Evolutionary conservation across 2,113 vertebrate species (phyloP).

Genomic region (Hemiprocne comata): DNA sequence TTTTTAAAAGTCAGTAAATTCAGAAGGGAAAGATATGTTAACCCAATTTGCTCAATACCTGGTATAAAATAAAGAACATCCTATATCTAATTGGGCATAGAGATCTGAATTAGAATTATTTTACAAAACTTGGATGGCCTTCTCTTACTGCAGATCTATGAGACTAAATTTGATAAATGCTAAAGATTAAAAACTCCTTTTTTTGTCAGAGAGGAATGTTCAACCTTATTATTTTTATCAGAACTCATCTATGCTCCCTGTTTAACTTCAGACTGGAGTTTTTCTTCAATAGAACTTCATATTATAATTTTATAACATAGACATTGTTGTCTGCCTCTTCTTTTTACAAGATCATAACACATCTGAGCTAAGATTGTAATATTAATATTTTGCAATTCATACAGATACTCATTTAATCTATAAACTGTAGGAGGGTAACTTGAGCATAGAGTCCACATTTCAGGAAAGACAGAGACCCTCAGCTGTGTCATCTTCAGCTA

Average conservation of each 20-base stretch:
- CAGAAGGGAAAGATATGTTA: not conserved
- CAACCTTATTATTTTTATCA: not conserved
- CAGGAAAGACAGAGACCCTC: not conserved
- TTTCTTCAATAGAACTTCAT: not conserved
- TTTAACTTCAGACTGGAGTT: not conserved
- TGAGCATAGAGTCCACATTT: not conserved
- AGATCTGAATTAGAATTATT: not conserved
- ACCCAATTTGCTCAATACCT: not conserved
- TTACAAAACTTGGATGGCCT: not conserved
- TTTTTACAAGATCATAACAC: not conserved
- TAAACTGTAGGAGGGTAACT: not conserved
- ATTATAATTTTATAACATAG: not conserved
- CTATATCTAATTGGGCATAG: not conserved
- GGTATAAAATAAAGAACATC: not conserved
- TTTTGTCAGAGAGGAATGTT: not conserved
- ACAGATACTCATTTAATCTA: not conserved
- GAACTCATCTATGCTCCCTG: not conserved
- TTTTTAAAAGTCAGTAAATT: not conserved
- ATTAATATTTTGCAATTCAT: not conserved
- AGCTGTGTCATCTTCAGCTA: not conserved
- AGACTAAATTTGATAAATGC: not conserved
- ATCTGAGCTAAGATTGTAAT: not conserved
- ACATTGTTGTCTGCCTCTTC: fast-evolving
- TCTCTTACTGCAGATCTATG: not conserved
- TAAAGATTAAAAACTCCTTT: not conserved